Conservation (phyloP, 1,140 invertebrate species). For the Drosophila varians region DNA sequence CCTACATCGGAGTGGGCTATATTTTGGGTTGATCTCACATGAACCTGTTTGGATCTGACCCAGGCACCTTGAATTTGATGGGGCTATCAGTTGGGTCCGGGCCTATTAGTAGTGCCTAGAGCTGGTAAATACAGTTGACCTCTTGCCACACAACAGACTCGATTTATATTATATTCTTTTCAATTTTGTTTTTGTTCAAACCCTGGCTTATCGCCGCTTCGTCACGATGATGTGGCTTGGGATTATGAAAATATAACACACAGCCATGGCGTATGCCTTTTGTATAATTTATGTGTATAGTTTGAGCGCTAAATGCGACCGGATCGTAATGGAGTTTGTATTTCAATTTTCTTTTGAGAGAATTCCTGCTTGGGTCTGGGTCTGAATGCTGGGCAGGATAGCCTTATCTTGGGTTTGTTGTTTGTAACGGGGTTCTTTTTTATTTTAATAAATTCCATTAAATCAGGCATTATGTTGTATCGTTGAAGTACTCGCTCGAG, state of each 20-base stretch:
- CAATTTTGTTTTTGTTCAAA: conserved; percentile 23
- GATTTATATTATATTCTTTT: conserved; percentile 12
- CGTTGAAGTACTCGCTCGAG: conserved; percentile 40
- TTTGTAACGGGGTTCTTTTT: conserved; percentile 8
- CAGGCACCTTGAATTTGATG: conserved; percentile 34
- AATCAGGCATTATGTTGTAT: conserved; percentile 55
- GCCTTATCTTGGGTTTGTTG: conserved; percentile 51
- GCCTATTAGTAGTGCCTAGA: conserved; percentile 20
- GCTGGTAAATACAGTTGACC: conserved; percentile 24
- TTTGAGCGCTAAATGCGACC: conserved; percentile 29
- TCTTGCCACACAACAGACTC: conserved; percentile 25
- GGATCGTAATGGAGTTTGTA: conserved; percentile 37
- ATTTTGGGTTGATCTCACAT: conserved; percentile 6
- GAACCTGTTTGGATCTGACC: conserved; percentile 10
- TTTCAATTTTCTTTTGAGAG: conserved; percentile 46
- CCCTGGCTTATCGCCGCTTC: conserved; percentile 37
- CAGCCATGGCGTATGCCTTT: conserved; percentile 3
- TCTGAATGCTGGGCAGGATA: conserved; percentile 18
- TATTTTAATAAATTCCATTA: conserved; percentile 37
- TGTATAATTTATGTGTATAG: conserved; percentile 59
- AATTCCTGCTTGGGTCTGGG: conserved; percentile 13
- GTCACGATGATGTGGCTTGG: conserved; percentile 58
- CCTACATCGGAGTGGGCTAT: background rate
- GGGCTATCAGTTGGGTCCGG: conserved; percentile 22
- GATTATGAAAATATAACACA: conserved; percentile 33